A percentile compares a stretch with the other conserved stretches of the same genome.
Evolutionary conservation across 92 coral and sea anemone genomes (phyloP).

Genomic region (Ricordea florida): DNA sequence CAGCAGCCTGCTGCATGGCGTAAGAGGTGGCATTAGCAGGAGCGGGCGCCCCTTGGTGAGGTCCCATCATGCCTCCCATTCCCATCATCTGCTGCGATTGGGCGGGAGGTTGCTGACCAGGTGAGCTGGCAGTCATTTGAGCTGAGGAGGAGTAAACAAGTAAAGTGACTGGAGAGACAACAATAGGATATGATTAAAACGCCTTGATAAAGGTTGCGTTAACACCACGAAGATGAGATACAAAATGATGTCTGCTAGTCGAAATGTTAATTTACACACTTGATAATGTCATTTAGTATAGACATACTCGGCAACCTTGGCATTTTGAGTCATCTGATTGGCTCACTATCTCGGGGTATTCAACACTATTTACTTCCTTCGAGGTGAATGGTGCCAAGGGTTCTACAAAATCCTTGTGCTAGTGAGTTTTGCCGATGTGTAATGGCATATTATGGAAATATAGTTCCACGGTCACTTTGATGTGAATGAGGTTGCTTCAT

Average conservation of each 20-base stretch:
- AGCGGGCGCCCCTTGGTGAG: conserved; percentile 67
- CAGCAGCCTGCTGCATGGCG: conserved; percentile 93
- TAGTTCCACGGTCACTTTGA: no score
- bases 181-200: conserved; percentile 11
- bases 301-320: no score
- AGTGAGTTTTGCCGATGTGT: no score
- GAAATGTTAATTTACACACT: no score
- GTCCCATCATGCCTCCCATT: conserved; percentile 59
- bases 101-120: conserved; percentile 53
- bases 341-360: no score
- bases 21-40: conserved; percentile 70
- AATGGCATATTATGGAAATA: no score
- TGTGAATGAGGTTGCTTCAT: no score
- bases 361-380: no score
- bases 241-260: conserved; percentile 19
- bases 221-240: not conserved
- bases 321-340: no score
- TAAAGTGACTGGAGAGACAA: conserved; percentile 35
- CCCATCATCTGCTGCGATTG: conserved; percentile 73
- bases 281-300: no score
- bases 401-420: no score
- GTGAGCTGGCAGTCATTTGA: conserved; percentile 65
- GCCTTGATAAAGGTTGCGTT: conserved; percentile 17
- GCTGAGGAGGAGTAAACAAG: conserved; percentile 37
- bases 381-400: no score